phyloP scores from a whole-genome alignment of 2,797 vertebrate genomes.

The Kryptolebias ocellatus region DNA sequence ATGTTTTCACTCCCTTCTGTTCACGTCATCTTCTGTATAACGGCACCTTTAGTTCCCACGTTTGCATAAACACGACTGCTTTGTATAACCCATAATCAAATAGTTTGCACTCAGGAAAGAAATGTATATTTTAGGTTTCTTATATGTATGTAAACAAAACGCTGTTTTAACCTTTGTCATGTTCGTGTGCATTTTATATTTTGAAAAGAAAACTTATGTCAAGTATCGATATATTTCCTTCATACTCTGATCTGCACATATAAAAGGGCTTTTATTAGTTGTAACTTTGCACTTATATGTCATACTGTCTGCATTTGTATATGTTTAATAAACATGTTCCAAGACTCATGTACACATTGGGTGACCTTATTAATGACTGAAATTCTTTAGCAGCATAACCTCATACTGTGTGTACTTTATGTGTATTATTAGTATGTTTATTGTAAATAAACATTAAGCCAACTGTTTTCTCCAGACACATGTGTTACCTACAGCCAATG shows the following conservation, averaged over 20 bases:
- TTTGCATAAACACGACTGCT: conserved; percentile 9
- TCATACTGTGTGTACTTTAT: neutral
- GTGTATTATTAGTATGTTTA: neutral
- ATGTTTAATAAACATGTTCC: neutral
- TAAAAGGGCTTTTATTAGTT: neutral
- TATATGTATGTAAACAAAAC: conserved; percentile 25
- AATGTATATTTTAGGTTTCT: conserved; percentile 14
- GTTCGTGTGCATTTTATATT: conserved; percentile 1
- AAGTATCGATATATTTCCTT: neutral
- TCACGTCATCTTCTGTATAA: conserved; percentile 14
- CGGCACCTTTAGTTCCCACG: conserved; percentile 8
- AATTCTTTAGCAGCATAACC: neutral
- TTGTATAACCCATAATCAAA: conserved; percentile 1
- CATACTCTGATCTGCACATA: neutral
- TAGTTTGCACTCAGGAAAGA: conserved; percentile 50
- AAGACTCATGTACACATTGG: neutral
- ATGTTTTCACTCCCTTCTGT: conserved; percentile 5
- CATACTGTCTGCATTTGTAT: neutral
- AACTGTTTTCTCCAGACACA: neutral
- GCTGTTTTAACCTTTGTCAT: conserved; percentile 8
- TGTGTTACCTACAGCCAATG: neutral
- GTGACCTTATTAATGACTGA: neutral
- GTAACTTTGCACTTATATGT: neutral
- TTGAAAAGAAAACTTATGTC: neutral
- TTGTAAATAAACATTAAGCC: neutral